Base-by-base conservation (phyloP, 2,113 vertebrate genomes). In the Clarias gariepinus region DNA sequence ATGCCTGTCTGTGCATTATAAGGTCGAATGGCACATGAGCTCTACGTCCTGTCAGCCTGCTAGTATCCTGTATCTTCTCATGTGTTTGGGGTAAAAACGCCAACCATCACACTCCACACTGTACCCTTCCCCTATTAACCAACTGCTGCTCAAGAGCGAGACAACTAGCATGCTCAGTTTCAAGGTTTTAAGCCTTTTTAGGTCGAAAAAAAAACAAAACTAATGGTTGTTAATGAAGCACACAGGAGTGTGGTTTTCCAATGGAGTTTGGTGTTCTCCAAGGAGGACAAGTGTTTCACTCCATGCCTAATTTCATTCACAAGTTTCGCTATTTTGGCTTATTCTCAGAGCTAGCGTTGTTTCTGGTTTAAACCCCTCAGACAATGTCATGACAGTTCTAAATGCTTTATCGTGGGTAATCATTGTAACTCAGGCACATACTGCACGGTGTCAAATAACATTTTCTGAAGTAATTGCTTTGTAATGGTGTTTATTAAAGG, bases 1-100 rank as follows among this genome's bases (percentile, higher is more conserved):
- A 71, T 68, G 69, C 28, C 57, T 77, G 53, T 80, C 63, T 71
- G 69, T 84, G 68, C 78, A 87, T 86, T 71, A 79, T 74, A 47
- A 79, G 33, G 58, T 63, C 13, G 61, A 85, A 80, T 19, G 47
- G 41, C 58, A 74, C 55, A 47, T 71, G 85, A 74, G 64, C 79
- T 60, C 55, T 47, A 66, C 5, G 74, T 41, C 69, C 57, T 36
- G 8, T 52, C 3, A 16, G 28, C 18, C 83, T 68, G 21, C 33
- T 60, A 28, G 79, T 19, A 9, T 33, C 68, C 11, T 41, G 82
- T 73, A 85, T 83, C 25, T 41, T 84, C 47, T 79, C 36, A 58
- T 28, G n/a, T 36, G 60, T 60, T 25, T 13, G 73, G 53, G 71
- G 52, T 30, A 3, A 33, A 30, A 83, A 83, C 47, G 63, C 28